A percentile compares a stretch with the other conserved stretches of the same genome.
Evolutionary conservation across 64 coral and sea anemone genomes (phyloP).

Genomic region (Porites australiensis): DNA sequence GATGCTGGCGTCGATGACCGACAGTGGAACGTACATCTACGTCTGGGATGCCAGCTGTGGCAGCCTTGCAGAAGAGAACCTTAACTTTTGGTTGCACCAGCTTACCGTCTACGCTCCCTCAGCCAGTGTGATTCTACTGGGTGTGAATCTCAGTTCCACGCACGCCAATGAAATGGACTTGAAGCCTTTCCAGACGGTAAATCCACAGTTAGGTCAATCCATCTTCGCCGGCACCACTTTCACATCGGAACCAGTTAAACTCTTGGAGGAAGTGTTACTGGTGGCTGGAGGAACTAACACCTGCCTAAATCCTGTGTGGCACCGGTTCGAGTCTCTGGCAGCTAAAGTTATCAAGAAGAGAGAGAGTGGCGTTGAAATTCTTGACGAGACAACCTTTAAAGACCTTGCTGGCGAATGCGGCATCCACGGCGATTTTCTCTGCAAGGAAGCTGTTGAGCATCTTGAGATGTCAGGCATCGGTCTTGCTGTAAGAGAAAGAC

Average conservation of each 20-base stretch:
- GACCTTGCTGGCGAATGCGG: conserved; percentile 62
- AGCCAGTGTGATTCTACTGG: conserved; percentile 68
- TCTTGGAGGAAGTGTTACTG: conserved; percentile 22
- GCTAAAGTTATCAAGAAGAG: conserved; percentile 14
- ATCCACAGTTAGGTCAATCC: conserved; percentile 67
- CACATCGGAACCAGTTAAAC: conserved; percentile 1
- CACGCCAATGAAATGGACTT: conserved; percentile 66
- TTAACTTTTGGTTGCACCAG: conserved; percentile 76
- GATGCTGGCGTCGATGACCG: conserved; percentile 69
- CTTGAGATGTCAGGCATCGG: conserved; percentile 37
- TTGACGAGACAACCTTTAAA: conserved; percentile 27
- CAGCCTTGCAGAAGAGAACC: conserved; percentile 66
- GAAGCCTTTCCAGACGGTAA: conserved; percentile 64
- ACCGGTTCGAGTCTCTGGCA: conserved; percentile 10
- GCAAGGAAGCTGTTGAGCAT: conserved; percentile 12
- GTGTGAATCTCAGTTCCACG: conserved; percentile 51
- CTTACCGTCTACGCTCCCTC: conserved; percentile 25
- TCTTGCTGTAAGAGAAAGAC: conserved; percentile 17
- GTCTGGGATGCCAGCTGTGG: conserved; percentile 63
- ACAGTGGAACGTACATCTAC: conserved; percentile 68
- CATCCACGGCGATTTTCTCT: conserved; percentile 4
- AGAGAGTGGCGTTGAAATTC: not conserved
- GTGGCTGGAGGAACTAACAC: not conserved
- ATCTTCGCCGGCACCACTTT: conserved; percentile 59
- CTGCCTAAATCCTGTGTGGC: not conserved